These are phyloP conservation scores for Drosophila colorata DNA, from an alignment of 2,888 invertebrate species.

Conservation along the genomic window DNA sequence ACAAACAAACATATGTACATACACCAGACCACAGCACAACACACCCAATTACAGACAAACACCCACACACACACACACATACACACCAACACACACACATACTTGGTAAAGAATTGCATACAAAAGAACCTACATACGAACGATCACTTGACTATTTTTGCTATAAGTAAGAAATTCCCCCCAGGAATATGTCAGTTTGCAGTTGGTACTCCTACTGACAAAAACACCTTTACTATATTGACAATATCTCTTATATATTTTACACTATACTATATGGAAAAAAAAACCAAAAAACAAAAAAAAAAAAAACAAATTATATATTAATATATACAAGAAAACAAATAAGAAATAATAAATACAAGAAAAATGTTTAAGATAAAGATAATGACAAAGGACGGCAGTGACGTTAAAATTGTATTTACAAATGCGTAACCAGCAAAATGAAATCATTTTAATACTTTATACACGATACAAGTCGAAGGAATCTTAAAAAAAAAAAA, in stretches of 20 bases:
- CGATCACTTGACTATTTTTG: slow-evolving; percentile 81
- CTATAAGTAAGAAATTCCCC: slow-evolving; percentile 81
- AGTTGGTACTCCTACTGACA: slow-evolving; percentile 75
- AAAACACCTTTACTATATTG: slow-evolving; percentile 85
- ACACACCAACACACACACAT: slow-evolving; percentile 25
- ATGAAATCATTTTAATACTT: slow-evolving; percentile 82
- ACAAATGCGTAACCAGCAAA: slow-evolving; percentile 75
- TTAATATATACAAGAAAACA: slow-evolving; percentile 71
- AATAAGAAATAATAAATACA: slow-evolving; percentile 38
- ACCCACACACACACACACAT: slow-evolving; percentile 11
- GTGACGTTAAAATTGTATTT: slow-evolving; percentile 80
- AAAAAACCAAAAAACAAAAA: slow-evolving; percentile 37
- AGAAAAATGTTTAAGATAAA: slow-evolving; percentile 32
- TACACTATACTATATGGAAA: slow-evolving; percentile 83
- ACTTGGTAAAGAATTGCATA: slow-evolving; percentile 57
- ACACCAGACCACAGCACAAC: slow-evolving; percentile 38
- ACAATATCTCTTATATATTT: slow-evolving; percentile 85
- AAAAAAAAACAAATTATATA: slow-evolving; percentile 69
- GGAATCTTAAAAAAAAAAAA: slow-evolving; percentile 51
- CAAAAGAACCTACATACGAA: slow-evolving; percentile 69
- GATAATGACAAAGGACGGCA: slow-evolving; percentile 40
- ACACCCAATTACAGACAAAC: slow-evolving; percentile 12
- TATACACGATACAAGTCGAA: slow-evolving; percentile 77
- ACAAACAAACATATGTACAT: slow-evolving; percentile 59
- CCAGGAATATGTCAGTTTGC: slow-evolving; percentile 77